These are phyloP conservation scores for Idris sp. DNA, from an alignment of 1,140 invertebrate species.

Conservation along the genomic window DNA sequence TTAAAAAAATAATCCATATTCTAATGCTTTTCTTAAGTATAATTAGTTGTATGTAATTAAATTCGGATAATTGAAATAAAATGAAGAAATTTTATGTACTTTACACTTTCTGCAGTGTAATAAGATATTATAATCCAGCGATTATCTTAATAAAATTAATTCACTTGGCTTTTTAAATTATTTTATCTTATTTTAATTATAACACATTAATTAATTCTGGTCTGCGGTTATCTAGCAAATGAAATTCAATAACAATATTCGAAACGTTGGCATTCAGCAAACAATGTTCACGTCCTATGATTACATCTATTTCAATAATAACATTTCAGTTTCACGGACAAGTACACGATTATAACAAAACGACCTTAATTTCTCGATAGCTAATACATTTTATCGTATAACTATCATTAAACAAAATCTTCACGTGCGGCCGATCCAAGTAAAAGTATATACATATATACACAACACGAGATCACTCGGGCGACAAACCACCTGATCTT, in stretches of 20 bases:
- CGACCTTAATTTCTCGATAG: conserved; percentile 34
- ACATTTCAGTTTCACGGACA: conserved; percentile 32
- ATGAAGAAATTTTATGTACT: too few species aligned
- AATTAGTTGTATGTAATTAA: too few species aligned
- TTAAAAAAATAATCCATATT: too few species aligned
- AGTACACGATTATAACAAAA: conserved; percentile 30
- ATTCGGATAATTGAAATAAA: too few species aligned
- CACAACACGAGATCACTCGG: conserved; percentile 3
- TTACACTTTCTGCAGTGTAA: too few species aligned
- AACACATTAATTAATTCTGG: too few species aligned
- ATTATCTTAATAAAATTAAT: too few species aligned
- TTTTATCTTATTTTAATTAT: too few species aligned
- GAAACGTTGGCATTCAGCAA: not conserved
- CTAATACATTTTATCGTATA: conserved; percentile 31
- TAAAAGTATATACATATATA: conserved; percentile 26
- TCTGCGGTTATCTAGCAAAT: not conserved
- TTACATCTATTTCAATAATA: conserved; percentile 30
- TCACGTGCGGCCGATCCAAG: conserved; percentile 6
- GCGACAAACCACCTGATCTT: conserved; percentile 7
- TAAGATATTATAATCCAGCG: too few species aligned
- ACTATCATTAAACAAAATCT: conserved; percentile 31
- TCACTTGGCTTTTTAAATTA: too few species aligned
- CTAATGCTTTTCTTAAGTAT: too few species aligned
- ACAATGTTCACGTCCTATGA: not conserved
- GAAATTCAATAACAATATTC: not conserved